phyloP scores from a whole-genome alignment of 2,797 vertebrate genomes.

The Serranus cabrilla region DNA sequence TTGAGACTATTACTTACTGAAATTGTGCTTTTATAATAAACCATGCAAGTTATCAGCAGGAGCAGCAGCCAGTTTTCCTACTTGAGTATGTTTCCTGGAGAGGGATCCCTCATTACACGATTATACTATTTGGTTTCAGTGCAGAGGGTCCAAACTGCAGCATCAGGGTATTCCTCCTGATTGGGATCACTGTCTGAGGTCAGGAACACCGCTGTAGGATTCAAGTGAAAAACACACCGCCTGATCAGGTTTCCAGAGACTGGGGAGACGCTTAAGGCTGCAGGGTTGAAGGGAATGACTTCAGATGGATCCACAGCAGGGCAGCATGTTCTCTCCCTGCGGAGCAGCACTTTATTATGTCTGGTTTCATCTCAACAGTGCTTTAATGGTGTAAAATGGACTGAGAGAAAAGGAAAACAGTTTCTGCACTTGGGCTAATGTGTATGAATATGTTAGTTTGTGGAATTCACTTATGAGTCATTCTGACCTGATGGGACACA shows the following conservation, averaged over 20 bases:
- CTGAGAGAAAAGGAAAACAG: constrained; percentile 41
- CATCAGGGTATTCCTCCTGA: constrained; percentile 83
- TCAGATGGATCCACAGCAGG: constrained; percentile 61
- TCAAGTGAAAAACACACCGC: constrained; percentile 73
- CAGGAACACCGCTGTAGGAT: constrained; percentile 75
- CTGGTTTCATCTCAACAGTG: constrained; percentile 60
- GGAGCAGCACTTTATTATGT: constrained; percentile 73
- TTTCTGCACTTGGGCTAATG: constrained; percentile 16
- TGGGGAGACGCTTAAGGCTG: constrained; percentile 65
- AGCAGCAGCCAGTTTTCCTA: constrained; percentile 77
- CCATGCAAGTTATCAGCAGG: constrained; percentile 70
- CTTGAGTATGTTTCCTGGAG: constrained; percentile 78
- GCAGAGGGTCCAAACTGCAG: constrained; percentile 78
- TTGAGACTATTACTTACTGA: constrained; percentile 76
- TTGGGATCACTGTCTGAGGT: constrained; percentile 82
- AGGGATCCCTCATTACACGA: constrained; percentile 80
- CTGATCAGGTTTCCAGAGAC: constrained; percentile 74
- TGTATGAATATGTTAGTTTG: constrained; percentile 44
- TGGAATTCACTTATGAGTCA: constrained; percentile 67
- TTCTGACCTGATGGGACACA: constrained; percentile 54
- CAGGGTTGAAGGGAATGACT: constrained; percentile 62
- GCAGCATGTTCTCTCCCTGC: constrained; percentile 54
- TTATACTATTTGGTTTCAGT: constrained; percentile 84
- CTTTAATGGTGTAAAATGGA: constrained; percentile 62
- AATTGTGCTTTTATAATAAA: constrained; percentile 73